phyloP scores from a whole-genome alignment of 2,888 invertebrate genomes.

The Smittia sp. region DNA sequence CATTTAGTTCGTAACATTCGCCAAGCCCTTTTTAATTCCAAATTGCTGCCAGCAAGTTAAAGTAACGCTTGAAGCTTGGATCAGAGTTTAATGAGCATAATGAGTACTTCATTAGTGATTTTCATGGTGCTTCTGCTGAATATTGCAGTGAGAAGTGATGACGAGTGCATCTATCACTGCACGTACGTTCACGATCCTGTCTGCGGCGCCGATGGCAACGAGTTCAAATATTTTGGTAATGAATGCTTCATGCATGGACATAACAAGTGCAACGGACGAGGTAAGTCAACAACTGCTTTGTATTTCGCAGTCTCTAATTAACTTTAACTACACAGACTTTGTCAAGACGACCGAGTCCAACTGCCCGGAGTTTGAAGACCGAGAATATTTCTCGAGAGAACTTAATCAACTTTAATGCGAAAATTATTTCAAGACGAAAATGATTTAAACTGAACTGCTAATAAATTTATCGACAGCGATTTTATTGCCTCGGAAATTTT shows the following conservation, averaged over 20 bases:
- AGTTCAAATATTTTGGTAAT: conserved; percentile 11
- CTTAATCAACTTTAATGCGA: too few species aligned
- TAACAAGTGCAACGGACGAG: conserved; percentile 11
- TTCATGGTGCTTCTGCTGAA: neutral
- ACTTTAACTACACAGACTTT: neutral
- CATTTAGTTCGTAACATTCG: too few species aligned
- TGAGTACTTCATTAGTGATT: conserved; percentile 22
- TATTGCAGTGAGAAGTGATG: neutral
- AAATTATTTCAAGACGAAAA: too few species aligned
- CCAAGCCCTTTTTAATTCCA: too few species aligned
- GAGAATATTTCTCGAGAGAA: neutral
- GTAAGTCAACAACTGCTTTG: neutral
- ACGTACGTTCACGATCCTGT: conserved; percentile 19
- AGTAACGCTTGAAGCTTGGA: neutral
- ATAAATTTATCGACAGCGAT: too few species aligned
- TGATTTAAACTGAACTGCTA: too few species aligned
- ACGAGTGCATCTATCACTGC: conserved; percentile 6
- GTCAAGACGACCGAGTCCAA: neutral
- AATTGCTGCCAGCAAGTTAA: neutral
- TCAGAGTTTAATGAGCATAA: neutral
- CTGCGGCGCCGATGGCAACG: neutral
- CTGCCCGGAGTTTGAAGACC: neutral
- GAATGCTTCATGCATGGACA: conserved; percentile 15
- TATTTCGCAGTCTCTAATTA: neutral
- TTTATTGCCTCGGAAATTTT: too few species aligned